Percentiles rank a stretch among this genome's conserved stretches.
Evolutionary conservation across 2,888 invertebrate genomes (phyloP).

Genomic region (Orchesella flavescens): DNA sequence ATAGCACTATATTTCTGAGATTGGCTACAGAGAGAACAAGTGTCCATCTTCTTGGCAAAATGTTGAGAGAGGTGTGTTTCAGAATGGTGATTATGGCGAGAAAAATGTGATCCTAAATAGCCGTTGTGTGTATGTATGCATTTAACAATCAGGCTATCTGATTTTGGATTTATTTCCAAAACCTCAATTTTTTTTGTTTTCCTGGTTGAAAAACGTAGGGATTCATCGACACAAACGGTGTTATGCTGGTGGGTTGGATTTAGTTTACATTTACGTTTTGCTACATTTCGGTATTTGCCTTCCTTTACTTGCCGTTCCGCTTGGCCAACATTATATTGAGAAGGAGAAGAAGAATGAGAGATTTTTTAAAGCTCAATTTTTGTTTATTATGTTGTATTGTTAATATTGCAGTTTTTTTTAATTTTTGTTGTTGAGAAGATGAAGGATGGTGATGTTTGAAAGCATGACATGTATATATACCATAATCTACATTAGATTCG

Average conservation of each 20-base stretch:
- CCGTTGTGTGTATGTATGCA: conserved; percentile 18
- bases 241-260: too few relatives aligned
- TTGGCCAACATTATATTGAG: not conserved
- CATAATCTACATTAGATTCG: not conserved
- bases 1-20: not conserved
- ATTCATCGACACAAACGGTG: too few relatives aligned
- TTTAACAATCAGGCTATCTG: conserved; percentile 21
- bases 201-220: conserved; percentile 47
- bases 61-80: conserved; percentile 28
- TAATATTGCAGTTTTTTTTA: not conserved
- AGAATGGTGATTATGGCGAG: conserved; percentile 38
- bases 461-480: not conserved
- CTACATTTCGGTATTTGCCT: not conserved
- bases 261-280: conserved; percentile 6
- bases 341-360: not conserved
- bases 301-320: not conserved
- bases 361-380: not conserved
- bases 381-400: conserved; percentile 12
- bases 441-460: not conserved
- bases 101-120: conserved; percentile 45
- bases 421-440: not conserved
- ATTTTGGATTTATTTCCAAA: conserved; percentile 40
- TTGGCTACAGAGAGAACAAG: conserved; percentile 4
- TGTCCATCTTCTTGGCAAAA: conserved; percentile 43
- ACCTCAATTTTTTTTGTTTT: conserved; percentile 41